A percentile compares a stretch with the other conserved stretches of the same genome.
phyloP scores from a whole-genome alignment of 2,797 vertebrate genomes.

The Enteromius radiatus region DNA sequence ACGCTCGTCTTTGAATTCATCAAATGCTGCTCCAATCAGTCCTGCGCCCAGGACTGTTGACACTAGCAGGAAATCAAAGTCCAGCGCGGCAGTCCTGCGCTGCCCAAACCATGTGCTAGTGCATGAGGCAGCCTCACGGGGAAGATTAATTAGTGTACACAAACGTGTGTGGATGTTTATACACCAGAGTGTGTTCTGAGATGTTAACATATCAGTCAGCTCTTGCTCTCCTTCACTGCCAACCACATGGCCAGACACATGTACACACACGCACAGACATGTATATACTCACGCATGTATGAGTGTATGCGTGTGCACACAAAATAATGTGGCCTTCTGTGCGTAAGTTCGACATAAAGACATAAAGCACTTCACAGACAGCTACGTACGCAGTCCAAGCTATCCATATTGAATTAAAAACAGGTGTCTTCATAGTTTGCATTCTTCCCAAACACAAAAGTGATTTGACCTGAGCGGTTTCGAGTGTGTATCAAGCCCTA shows the following conservation, averaged over 20 bases:
- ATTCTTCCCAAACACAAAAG: conserved; percentile 80
- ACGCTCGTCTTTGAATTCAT: conserved; percentile 58
- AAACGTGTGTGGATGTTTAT: conserved; percentile 67
- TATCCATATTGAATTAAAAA: conserved; percentile 79
- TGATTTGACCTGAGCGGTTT: conserved; percentile 80
- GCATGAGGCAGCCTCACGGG: conserved; percentile 51
- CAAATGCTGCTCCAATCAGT: conserved; percentile 59
- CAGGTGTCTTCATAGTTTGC: conserved; percentile 83
- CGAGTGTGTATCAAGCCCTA: conserved; percentile 70
- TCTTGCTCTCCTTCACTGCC: conserved; percentile 64
- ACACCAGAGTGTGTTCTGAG: conserved; percentile 65
- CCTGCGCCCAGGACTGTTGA: conserved; percentile 60
- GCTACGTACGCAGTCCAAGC: conserved; percentile 59
- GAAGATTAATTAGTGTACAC: conserved; percentile 68
- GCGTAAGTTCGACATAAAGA: conserved; percentile 37
- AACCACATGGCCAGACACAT: conserved; percentile 72
- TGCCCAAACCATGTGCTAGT: conserved; percentile 52
- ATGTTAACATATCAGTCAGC: conserved; percentile 68
- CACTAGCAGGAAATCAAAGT: conserved; percentile 62
- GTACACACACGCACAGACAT: conserved; percentile 55
- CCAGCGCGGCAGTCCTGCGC: conserved; percentile 51
- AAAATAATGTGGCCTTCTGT: conserved; percentile 35
- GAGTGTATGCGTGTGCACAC: conserved; percentile 28
- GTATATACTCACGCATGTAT: conserved; percentile 20
- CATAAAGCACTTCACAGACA: conserved; percentile 31